These are phyloP conservation scores for Sebastes cheni DNA, from an alignment of 2,797 vertebrate species.

Conservation along the genomic window DNA sequence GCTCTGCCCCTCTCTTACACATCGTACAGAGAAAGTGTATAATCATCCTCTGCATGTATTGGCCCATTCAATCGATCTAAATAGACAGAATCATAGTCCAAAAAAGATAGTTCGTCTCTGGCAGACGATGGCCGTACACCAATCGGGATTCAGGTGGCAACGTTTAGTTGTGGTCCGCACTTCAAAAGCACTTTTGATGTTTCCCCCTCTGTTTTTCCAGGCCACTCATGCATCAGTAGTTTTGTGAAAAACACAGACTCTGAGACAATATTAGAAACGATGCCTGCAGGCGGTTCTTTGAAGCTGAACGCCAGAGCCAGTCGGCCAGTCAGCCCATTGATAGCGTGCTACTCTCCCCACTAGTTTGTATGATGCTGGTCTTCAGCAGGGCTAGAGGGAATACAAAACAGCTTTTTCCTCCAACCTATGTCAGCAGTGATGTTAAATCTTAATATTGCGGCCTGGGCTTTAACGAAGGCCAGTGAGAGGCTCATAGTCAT, in stretches of 20 bases:
- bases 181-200: conserved; percentile 84
- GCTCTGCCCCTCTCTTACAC: not conserved
- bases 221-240: conserved; percentile 81
- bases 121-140: conserved; percentile 29
- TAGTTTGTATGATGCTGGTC: conserved; percentile 74
- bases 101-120: conserved; percentile 20
- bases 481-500: conserved; percentile 51
- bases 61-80: conserved; percentile 1
- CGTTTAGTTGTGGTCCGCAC: conserved; percentile 74
- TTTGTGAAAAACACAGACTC: conserved; percentile 82
- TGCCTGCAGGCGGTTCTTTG: conserved; percentile 80
- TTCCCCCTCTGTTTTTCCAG: conserved; percentile 76
- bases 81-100: conserved; percentile 9
- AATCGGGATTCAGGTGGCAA: conserved; percentile 80
- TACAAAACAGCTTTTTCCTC: conserved; percentile 72
- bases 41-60: conserved; percentile 20
- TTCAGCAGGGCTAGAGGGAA: conserved; percentile 68
- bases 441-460: conserved; percentile 71
- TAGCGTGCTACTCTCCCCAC: conserved; percentile 74
- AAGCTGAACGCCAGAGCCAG: conserved; percentile 79
- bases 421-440: conserved; percentile 65
- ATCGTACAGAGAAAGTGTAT: not conserved
- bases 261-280: conserved; percentile 84
- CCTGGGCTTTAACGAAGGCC: conserved; percentile 33
- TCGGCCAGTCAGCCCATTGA: conserved; percentile 73